These are phyloP conservation scores for Fulica atra DNA, from an alignment of 2,113 vertebrate genomes.

Conservation along the genomic window DNA sequence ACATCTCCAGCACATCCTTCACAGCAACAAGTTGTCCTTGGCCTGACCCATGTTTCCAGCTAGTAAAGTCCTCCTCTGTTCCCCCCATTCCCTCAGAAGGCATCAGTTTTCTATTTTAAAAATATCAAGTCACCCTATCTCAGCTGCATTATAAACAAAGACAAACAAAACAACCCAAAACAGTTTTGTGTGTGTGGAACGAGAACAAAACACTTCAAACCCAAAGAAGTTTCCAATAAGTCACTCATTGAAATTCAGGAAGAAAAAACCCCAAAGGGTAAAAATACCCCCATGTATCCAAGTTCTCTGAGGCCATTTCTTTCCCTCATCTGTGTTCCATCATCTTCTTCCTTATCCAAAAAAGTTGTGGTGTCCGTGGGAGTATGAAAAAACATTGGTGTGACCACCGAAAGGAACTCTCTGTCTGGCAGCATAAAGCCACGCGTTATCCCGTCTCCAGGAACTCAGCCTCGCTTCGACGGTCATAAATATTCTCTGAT, in stretches of 20 bases:
- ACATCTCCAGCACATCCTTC: background rate
- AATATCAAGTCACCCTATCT: slow-evolving; percentile 65
- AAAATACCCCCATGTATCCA: slow-evolving; percentile 62
- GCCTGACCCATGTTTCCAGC: slow-evolving; percentile 54
- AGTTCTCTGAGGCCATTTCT: slow-evolving; percentile 51
- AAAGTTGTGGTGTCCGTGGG: slow-evolving; percentile 70
- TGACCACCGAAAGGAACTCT: slow-evolving; percentile 67
- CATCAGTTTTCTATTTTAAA: slow-evolving; percentile 66
- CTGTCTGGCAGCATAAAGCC: slow-evolving; percentile 65
- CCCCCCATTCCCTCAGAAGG: slow-evolving; percentile 43
- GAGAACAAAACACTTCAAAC: slow-evolving; percentile 48
- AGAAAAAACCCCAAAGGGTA: slow-evolving; percentile 70
- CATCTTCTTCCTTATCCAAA: slow-evolving; percentile 64
- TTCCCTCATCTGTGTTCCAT: slow-evolving; percentile 66
- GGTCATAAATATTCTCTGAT: slow-evolving; percentile 52
- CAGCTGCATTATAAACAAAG: slow-evolving; percentile 65
- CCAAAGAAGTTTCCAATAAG: slow-evolving; percentile 71
- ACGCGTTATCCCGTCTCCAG: slow-evolving; percentile 50
- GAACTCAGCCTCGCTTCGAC: slow-evolving; percentile 21
- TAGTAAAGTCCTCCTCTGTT: slow-evolving; percentile 19
- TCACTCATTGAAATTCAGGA: slow-evolving; percentile 72
- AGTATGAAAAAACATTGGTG: slow-evolving; percentile 66
- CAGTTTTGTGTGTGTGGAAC: slow-evolving; percentile 48
- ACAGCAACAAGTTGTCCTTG: slow-evolving; percentile 51
- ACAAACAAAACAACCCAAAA: slow-evolving; percentile 62